Conservation (phyloP, 2,113 vertebrate species). For the Picathartes gymnocephalus region DNA sequence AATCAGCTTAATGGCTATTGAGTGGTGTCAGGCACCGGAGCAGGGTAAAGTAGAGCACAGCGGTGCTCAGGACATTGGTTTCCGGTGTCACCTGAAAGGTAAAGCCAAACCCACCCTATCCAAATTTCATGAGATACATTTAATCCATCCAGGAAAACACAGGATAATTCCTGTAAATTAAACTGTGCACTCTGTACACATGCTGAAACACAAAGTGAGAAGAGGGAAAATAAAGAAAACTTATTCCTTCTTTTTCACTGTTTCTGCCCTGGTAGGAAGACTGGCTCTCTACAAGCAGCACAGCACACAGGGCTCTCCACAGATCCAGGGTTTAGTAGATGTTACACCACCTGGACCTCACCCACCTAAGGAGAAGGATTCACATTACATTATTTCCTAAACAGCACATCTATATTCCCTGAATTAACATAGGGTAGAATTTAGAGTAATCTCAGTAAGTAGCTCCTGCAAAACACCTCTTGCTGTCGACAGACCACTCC, state of each 20-base stretch:
- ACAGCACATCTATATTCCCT: not conserved
- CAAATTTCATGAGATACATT: not conserved
- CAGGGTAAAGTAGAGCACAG: not conserved
- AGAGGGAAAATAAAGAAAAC: not conserved
- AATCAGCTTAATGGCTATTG: not conserved
- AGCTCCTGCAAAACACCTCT: not conserved
- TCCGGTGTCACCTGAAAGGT: not conserved
- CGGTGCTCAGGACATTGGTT: not conserved
- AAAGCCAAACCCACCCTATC: not conserved
- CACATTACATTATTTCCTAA: not conserved
- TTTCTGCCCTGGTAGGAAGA: not conserved
- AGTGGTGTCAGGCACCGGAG: not conserved
- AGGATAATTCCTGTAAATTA: not conserved
- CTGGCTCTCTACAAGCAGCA: not conserved
- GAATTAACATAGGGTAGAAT: not conserved
- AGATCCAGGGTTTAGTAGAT: not conserved
- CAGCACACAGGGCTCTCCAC: fast-evolving
- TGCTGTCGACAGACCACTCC: fast-evolving
- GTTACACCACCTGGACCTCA: not conserved
- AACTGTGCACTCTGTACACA: not conserved
- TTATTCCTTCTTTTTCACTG: not conserved
- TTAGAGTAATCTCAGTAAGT: not conserved
- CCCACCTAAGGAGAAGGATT: not conserved
- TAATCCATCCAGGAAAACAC: not conserved
- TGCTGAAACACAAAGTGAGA: fast-evolving